Conservation (phyloP, 1,140 invertebrate species). For the Lepidurus packardi region DNA sequence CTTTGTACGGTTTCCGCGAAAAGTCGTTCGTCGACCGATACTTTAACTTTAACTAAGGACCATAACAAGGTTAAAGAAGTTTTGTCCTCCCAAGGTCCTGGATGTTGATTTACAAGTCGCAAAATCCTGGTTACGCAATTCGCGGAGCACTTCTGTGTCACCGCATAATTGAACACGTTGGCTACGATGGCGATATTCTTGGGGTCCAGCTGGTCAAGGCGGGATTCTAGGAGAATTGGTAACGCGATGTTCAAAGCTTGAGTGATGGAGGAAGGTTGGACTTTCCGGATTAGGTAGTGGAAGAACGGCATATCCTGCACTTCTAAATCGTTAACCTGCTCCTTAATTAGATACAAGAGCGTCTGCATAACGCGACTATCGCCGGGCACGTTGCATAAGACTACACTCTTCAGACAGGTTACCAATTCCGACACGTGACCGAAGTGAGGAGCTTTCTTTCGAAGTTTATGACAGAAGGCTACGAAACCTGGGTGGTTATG, state of each 20-base stretch:
- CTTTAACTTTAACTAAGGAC: not conserved
- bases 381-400: conserved; percentile 20
- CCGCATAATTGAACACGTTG: not conserved
- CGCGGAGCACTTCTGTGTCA: not conserved
- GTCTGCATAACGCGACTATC: conserved; percentile 22
- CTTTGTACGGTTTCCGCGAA: not conserved
- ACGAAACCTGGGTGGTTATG: conserved; percentile 4
- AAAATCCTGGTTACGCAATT: not conserved
- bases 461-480: not conserved
- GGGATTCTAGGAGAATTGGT: conserved; percentile 22
- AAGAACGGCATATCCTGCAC: conserved; percentile 25
- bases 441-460: not conserved
- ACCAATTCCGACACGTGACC: conserved; percentile 10
- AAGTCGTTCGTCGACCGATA: not conserved
- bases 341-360: conserved; percentile 17
- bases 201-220: conserved; percentile 21
- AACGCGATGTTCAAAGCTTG: conserved; percentile 23
- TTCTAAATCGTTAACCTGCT: conserved; percentile 25
- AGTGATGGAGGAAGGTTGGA: not conserved
- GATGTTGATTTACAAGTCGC: not conserved
- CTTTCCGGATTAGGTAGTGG: conserved; percentile 19
- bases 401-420: conserved; percentile 1
- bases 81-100: conserved; percentile 5
- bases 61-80: not conserved
- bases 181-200: not conserved